Percentiles rank a stretch among this genome's conserved stretches.
Conservation (phyloP, 2,888 invertebrate species). For the Luperina testacea region DNA sequence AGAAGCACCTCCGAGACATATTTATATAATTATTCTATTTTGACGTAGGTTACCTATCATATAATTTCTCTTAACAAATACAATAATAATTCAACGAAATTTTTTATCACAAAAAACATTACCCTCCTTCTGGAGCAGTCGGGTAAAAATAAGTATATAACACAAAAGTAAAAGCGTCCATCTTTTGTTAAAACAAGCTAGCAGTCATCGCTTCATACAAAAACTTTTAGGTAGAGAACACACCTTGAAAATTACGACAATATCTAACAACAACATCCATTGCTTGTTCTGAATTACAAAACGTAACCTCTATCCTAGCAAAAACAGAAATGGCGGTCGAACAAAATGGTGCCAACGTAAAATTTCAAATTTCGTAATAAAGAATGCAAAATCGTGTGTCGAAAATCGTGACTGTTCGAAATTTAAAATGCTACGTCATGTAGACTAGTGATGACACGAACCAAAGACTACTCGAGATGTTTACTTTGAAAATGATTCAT, state of each 20-base stretch:
- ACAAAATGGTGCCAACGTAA: neutral
- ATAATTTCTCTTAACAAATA: constrained; percentile 12
- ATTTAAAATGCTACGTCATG: constrained; percentile 45
- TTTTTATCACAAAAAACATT: neutral
- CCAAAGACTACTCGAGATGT: constrained; percentile 37
- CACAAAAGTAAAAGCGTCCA: constrained; percentile 38
- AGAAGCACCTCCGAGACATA: neutral
- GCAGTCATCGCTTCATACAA: constrained; percentile 33
- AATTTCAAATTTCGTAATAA: constrained; percentile 24
- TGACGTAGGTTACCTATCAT: neutral
- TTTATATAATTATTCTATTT: neutral
- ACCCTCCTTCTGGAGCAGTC: too few relatives aligned
- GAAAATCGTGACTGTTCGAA: constrained; percentile 50
- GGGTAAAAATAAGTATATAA: constrained; percentile 1
- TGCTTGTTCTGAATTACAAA: neutral
- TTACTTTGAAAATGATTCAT: constrained; percentile 59
- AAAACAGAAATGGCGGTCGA: constrained; percentile 2
- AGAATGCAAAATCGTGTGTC: constrained; percentile 44
- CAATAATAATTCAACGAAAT: neutral
- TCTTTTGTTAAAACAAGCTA: constrained; percentile 42
- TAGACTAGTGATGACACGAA: constrained; percentile 58
- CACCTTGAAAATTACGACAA: neutral
- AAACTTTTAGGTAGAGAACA: constrained; percentile 12
- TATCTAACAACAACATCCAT: neutral
- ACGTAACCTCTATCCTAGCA: accelerated